Base-by-base conservation (phyloP, 2,113 vertebrate genomes). In the Acanthochromis polyacanthus region DNA sequence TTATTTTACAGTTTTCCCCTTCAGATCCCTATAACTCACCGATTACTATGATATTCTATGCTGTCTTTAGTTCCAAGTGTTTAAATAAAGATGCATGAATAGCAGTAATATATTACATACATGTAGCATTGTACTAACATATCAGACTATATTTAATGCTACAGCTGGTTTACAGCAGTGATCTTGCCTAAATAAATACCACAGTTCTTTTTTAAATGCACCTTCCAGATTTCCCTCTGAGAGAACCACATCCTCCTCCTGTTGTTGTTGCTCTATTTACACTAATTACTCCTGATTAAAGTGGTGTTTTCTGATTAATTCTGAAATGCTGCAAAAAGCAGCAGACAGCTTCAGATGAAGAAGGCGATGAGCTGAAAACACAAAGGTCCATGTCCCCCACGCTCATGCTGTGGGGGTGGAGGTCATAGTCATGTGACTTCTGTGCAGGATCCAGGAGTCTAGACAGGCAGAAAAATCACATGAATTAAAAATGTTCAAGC, bases 341-440 rank as follows among this genome's bases (percentile, higher is more conserved):
- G 17, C 17, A 50, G 16, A 57, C 20, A 43, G n/a, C n/a, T 7
- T 38, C 16, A 22, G 50, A 12, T 10, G 3, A 22, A 19, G 36
- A 23, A 1, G 28, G 4, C 53, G 32, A 5, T 4, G 28, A 23
- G 53, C n/a, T 48, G 0, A 50, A 48, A 55, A 48, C 50, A 46
- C 11, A 10, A 52, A 45, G 12, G 23, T 20, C 51, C 14, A 7
- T 52, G 30, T 58, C 72, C 63, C 62, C 62, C 68, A 22, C 45
- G 2, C 10, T 40, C 55, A 8, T 11, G 19, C 4, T 8, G 10
- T 22, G 46, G 23, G 55, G 15, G 3, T 14, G 30, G 16, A 19
- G 28, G 10, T 90, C 84, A 90, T 73, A 90, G 89, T 90, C 89
- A 90, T 83, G 86, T 90, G 71, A 90, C 77, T 55, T 90, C 89